These are phyloP conservation scores for Trialeurodes vaporariorum DNA, from an alignment of 1,140 invertebrate species.

Conservation along the genomic window DNA sequence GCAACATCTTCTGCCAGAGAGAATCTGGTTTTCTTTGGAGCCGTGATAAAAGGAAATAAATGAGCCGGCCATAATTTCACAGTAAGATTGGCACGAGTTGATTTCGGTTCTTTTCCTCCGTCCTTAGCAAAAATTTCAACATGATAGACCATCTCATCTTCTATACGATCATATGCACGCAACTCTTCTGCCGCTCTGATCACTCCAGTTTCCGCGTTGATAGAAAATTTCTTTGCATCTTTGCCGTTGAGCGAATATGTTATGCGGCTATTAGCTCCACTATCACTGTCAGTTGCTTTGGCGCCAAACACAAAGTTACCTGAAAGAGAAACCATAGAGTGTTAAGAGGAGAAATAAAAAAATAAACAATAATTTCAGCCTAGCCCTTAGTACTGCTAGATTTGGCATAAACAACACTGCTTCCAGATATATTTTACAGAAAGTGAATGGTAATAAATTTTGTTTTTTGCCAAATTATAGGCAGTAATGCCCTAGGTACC, in stretches of 20 bases:
- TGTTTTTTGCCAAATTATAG: too few relatives aligned
- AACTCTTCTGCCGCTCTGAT: conserved; percentile 53
- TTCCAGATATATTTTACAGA: too few relatives aligned
- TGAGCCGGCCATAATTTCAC: conserved; percentile 56
- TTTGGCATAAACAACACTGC: too few relatives aligned
- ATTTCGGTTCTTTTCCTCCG: conserved; percentile 46
- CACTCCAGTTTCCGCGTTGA: conserved; percentile 68
- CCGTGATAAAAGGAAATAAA: conserved; percentile 60
- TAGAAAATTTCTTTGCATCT: conserved; percentile 60
- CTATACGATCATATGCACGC: conserved; percentile 22
- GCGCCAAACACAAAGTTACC: conserved; percentile 77
- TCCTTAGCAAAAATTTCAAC: conserved; percentile 61
- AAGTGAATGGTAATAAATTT: too few relatives aligned
- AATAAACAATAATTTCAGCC: too few relatives aligned
- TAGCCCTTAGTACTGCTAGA: too few relatives aligned
- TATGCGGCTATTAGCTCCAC: conserved; percentile 64
- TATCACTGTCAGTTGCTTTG: conserved; percentile 66
- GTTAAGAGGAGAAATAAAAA: too few relatives aligned
- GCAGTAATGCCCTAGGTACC: too few relatives aligned
- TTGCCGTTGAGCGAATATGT: conserved; percentile 63
- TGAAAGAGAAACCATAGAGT: conserved; percentile 27
- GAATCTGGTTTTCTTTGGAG: conserved; percentile 54
- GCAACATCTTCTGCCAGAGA: conserved; percentile 64
- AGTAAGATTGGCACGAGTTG: conserved; percentile 51
- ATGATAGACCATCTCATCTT: conserved; percentile 46